Evolutionary conservation across 1,140 invertebrate genomes (phyloP).

Genomic region (Saccostrea glomerata): DNA sequence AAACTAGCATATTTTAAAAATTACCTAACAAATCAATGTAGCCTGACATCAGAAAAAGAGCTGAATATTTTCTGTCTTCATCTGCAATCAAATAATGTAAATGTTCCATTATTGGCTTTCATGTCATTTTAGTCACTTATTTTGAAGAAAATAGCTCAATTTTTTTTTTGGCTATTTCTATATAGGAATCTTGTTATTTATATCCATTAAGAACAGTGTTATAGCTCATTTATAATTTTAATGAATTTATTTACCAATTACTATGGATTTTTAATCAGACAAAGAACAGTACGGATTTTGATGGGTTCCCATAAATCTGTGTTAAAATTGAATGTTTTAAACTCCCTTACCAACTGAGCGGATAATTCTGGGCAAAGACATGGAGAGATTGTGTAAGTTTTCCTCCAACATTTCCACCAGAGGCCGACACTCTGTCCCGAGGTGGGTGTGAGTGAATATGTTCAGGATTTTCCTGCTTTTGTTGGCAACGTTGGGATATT

Average conservation of each 20-base stretch:
- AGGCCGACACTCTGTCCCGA: constrained; percentile 57
- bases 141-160: too few species aligned
- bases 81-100: neutral
- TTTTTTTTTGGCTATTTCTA: too few species aligned
- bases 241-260: too few species aligned
- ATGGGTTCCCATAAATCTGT: too few species aligned
- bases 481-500: constrained; percentile 67
- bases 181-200: too few species aligned
- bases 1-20: neutral
- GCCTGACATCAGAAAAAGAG: constrained; percentile 6
- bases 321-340: too few species aligned
- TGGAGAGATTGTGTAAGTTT: constrained; percentile 68
- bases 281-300: too few species aligned
- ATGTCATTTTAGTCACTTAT: too few species aligned
- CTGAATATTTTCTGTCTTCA: neutral
- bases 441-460: constrained; percentile 60
- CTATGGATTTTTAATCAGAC: too few species aligned
- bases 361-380: constrained; percentile 71
- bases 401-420: constrained; percentile 74
- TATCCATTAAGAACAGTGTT: too few species aligned
- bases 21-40: constrained; percentile 19
- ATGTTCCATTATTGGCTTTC: too few species aligned
- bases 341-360: constrained; percentile 66
- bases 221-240: too few species aligned
- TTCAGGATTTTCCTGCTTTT: constrained; percentile 65